Conservation (phyloP, 1,140 invertebrate genomes). For the Lasioglossum albipes region DNA sequence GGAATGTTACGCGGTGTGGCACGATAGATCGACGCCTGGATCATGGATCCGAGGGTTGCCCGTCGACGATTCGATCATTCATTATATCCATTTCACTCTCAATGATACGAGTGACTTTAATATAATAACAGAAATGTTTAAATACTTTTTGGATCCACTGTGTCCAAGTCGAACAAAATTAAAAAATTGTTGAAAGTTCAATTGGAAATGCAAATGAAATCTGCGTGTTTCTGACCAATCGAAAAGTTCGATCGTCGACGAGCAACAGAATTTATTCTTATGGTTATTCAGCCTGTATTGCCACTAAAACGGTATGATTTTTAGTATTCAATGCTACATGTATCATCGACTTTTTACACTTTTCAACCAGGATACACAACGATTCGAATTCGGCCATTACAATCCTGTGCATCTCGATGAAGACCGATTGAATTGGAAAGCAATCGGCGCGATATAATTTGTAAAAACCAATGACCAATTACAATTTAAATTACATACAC, state of each 20-base stretch:
- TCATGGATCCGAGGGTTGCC: slow-evolving; percentile 21
- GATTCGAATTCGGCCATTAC: too few relatives aligned
- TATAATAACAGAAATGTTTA: too few relatives aligned
- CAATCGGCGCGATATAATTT: too few relatives aligned
- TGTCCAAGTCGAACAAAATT: too few relatives aligned
- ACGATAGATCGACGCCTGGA: slow-evolving; percentile 9
- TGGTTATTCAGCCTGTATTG: background rate
- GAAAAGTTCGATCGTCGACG: slow-evolving; percentile 13
- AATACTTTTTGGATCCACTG: too few relatives aligned
- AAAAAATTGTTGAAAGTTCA: background rate
- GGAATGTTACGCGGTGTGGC: slow-evolving; percentile 27
- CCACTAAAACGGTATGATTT: background rate
- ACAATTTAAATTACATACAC: background rate
- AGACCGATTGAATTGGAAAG: too few relatives aligned
- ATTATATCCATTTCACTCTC: too few relatives aligned
- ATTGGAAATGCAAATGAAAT: background rate
- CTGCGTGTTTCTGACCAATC: background rate
- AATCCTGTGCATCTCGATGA: too few relatives aligned
- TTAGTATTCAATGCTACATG: too few relatives aligned
- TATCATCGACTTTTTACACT: too few relatives aligned
- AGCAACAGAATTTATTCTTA: background rate
- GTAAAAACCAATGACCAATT: background rate
- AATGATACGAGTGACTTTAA: too few relatives aligned
- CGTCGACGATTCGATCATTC: background rate
- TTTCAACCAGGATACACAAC: too few relatives aligned